Evolutionary conservation across 2,888 invertebrate genomes (phyloP), one percentile per base, ranked within the genome.

Genomic region (Noctua janthe): DNA sequence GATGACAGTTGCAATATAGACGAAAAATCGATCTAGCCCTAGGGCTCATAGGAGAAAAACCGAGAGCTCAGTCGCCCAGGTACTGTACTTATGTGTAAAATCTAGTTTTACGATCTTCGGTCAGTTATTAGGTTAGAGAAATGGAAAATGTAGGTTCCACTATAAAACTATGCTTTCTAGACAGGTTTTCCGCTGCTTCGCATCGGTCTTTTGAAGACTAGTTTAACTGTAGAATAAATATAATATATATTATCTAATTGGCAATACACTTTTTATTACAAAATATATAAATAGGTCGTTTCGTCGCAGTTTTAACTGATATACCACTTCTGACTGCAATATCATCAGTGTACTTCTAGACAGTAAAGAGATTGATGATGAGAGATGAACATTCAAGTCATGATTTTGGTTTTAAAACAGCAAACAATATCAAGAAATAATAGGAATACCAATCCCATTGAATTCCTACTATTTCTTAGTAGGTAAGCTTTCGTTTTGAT

Each of bases 161-260:
- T 56, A 3, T 17, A 51, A 51, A 47, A 77, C 39, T 15, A 20
- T 49, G 47, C 39, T 84, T 64, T 81, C 84, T 64, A 70, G 47
- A 84, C 69, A 15, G 39, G 79, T 79, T 78, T 83, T 11, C 3
- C 8, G 5, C 1, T 6, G 39, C 8, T 64, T 73, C 66, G 56
- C 29, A 23, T 49, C 15, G 39, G 39, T 54, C 5, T 64, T 67
- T 43, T 35, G 10, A 17, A 59, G 10, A 78, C 59, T 23, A 54
- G 83, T 29, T 47, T 35, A 13, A 17, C 15, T 49, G 39, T 56
- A 23, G 17, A n/a, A 23, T 8, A 3, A 43, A 54, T 29, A 56
- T 5, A 43, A 39, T 2, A 3, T 39, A 29, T 29, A 29, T 29
- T 17, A 56, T 15, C 20, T 39, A 17, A 11, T 13, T 39, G 5